Base-by-base conservation (phyloP, 1,140 invertebrate species). In the Saccostrea echinata region DNA sequence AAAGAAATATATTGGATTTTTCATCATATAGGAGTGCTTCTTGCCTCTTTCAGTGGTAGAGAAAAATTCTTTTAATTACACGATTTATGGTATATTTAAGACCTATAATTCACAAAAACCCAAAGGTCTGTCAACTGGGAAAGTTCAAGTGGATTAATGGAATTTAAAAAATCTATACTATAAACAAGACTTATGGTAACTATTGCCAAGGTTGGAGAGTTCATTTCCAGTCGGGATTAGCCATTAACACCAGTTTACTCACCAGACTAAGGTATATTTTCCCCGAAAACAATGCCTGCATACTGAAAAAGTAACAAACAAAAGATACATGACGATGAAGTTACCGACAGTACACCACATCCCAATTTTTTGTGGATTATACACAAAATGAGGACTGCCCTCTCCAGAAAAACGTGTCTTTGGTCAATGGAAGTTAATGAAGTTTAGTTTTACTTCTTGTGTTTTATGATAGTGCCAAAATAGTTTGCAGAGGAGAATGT, bases 111-210 rank as follows among this genome's bases (percentile, higher is more conserved):
- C 68, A 76, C 33, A 76, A 76, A 76, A 76, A 76, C 68, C 68
- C 16, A 76, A 30, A 24, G 68, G 68, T 76, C 68, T 30, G 68
- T 76, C 68, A 76, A 76, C 68, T 76, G 30, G 27, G 68, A 76
- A 76, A 76, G 68, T 76, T 76, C 68, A 76, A 76, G 68, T 76
- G 68, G 68, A 76, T 76, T 76, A 76, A 76, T 76, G 68, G 68
- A 76, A 76, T 76, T 76, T 76, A 76, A 76, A 30, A 33, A 76
- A 76, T 24, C 24, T 76, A 13, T 13, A 76, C 68, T 8, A 33
- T 76, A 76, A 76, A 76, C 68, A 76, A 27, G 68, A 76, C 24
- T 76, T 76, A 76, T 76, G 68, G 68, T 30, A 76, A 76, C 68
- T 76, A 76, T 76, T 76, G 68, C 68, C 30, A 76, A 76, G 68